Evolutionary conservation across 2,888 invertebrate species (phyloP).

Genomic region (Thecocarcelia acutangulata): DNA sequence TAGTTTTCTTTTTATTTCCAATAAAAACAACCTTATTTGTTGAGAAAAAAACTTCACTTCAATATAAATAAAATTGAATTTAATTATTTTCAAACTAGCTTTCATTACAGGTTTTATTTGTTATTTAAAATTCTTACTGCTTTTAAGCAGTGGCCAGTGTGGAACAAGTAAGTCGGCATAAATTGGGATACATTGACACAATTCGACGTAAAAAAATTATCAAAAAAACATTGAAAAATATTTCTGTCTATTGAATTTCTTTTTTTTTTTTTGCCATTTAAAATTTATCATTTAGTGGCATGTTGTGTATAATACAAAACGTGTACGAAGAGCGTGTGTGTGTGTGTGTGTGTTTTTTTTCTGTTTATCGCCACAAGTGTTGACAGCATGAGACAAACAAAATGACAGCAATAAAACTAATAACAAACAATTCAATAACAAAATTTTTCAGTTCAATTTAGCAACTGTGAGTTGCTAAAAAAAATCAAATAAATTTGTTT

Average conservation of each 20-base stretch:
- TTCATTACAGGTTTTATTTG: constrained; percentile 9
- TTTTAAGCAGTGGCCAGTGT: neutral
- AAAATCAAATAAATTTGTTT: constrained; percentile 16
- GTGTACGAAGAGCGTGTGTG: constrained; percentile 1
- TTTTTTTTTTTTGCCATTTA: constrained; percentile 8
- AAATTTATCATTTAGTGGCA: neutral
- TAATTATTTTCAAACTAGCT: constrained; percentile 39
- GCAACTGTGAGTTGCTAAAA: constrained; percentile 9
- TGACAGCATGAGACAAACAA: constrained; percentile 55
- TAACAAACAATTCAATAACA: constrained; percentile 11
- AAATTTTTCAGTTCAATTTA: constrained; percentile 34
- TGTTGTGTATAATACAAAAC: constrained; percentile 8
- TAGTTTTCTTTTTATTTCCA: neutral
- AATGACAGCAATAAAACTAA: constrained; percentile 49
- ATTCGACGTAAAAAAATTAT: constrained; percentile 30
- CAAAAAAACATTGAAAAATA: neutral
- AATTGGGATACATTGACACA: constrained; percentile 58
- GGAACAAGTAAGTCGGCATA: constrained; percentile 50
- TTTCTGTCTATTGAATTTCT: constrained; percentile 15
- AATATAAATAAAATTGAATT: constrained; percentile 34
- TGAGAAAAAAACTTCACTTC: neutral
- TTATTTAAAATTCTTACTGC: neutral
- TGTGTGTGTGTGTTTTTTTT: constrained; percentile 11
- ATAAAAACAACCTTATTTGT: neutral
- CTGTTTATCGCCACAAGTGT: too few species aligned